Percentiles rank a stretch among this genome's conserved stretches.
Conservation (phyloP, 1,140 invertebrate genomes). For the Rhynchophorus ferrugineus region DNA sequence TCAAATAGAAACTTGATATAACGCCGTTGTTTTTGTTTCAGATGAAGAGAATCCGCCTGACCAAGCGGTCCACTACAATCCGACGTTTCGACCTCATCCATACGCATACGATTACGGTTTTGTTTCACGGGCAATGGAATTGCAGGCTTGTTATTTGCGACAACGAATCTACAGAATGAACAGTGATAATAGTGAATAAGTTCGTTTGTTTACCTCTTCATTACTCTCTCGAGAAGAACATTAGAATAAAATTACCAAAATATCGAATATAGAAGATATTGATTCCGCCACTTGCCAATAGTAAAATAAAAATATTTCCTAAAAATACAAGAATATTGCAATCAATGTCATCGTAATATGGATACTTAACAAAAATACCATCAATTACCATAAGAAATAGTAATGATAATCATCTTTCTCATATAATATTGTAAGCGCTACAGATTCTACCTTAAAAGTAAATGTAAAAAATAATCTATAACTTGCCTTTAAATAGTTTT, state of each 20-base stretch:
- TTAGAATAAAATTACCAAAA: not conserved
- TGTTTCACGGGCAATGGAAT: not conserved
- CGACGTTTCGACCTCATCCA: not conserved
- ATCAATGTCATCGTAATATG: too few species aligned
- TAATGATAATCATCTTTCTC: too few species aligned
- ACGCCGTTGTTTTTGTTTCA: too few species aligned
- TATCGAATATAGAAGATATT: too few species aligned
- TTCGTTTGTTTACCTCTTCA: not conserved
- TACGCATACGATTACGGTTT: not conserved
- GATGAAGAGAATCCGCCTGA: too few species aligned
- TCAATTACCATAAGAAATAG: too few species aligned
- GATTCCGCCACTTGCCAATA: too few species aligned
- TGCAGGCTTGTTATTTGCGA: not conserved
- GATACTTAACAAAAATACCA: too few species aligned
- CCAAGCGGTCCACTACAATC: not conserved
- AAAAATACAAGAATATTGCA: too few species aligned
- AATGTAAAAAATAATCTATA: not conserved
- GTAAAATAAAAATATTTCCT: too few species aligned
- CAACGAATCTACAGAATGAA: not conserved
- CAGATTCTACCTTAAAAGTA: not conserved
- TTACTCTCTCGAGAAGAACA: not conserved
- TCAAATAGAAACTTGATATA: too few species aligned
- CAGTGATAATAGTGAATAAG: not conserved
- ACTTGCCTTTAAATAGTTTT: too few species aligned
- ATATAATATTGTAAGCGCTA: not conserved